Percentiles rank a stretch among this genome's conserved stretches.
These are phyloP conservation scores for Stegana nigrithorax DNA, from an alignment of 2,888 invertebrate species.

Conservation along the genomic window DNA sequence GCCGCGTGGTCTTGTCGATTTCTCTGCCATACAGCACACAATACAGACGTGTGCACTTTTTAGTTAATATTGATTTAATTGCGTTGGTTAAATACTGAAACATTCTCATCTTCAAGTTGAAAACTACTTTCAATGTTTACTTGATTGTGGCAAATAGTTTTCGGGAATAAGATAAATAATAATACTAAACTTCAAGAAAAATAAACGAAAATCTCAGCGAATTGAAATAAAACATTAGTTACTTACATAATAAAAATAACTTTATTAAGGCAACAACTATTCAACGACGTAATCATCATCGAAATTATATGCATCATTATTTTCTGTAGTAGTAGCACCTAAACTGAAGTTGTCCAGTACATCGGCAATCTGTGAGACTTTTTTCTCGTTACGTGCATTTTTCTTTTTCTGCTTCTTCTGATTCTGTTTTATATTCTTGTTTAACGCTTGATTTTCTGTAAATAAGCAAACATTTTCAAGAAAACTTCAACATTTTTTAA, in stretches of 20 bases:
- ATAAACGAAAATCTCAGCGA: too few species aligned
- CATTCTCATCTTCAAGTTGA: slow-evolving; percentile 34
- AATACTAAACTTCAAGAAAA: background rate
- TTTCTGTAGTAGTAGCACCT: slow-evolving; percentile 35
- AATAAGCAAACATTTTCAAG: too few species aligned
- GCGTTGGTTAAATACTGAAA: slow-evolving; percentile 37
- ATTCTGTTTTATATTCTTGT: slow-evolving; percentile 71
- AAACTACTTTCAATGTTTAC: too few species aligned
- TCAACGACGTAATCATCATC: slow-evolving; percentile 63
- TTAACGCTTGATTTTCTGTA: slow-evolving; percentile 70
- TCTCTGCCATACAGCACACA: slow-evolving; percentile 43
- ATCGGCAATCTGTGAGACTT: slow-evolving; percentile 74
- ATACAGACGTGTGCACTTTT: slow-evolving; percentile 35
- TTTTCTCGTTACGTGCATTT: slow-evolving; percentile 72
- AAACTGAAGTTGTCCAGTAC: slow-evolving; percentile 73
- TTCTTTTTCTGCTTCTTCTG: slow-evolving; percentile 73
- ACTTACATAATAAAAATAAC: too few species aligned
- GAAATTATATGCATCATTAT: slow-evolving; percentile 64
- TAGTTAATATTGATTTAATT: slow-evolving; percentile 30
- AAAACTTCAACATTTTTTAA: too few species aligned
- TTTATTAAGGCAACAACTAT: too few species aligned
- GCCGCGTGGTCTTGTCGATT: slow-evolving; percentile 13
- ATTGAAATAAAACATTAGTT: too few species aligned
- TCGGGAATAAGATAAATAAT: background rate
- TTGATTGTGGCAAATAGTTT: too few species aligned